phyloP scores from a whole-genome alignment of 2,888 invertebrate species.

The Microplitis deprimator region DNA sequence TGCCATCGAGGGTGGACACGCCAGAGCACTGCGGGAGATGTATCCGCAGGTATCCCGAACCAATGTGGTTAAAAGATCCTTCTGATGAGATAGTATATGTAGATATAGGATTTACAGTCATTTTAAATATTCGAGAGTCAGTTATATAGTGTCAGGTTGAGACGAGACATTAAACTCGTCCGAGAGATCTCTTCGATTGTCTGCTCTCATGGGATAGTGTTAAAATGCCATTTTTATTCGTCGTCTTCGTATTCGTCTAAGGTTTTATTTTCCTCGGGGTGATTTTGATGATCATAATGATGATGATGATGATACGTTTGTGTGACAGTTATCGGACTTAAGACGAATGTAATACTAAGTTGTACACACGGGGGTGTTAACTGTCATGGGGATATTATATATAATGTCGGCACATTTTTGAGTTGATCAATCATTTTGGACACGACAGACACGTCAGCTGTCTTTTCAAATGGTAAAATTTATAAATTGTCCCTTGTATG shows the following conservation, averaged over 20 bases:
- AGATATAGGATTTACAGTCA: conserved; percentile 42
- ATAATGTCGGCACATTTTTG: conserved; percentile 45
- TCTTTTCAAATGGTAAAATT: not conserved
- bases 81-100: conserved; percentile 21
- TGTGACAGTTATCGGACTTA: conserved; percentile 33
- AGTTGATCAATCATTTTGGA: conserved; percentile 41
- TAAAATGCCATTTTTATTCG: conserved; percentile 42
- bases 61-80: conserved; percentile 45
- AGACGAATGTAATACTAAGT: conserved; percentile 36
- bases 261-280: not conserved
- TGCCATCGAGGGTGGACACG: conserved; percentile 39
- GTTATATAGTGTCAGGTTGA: conserved; percentile 26
- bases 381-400: conserved; percentile 38
- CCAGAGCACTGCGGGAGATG: conserved; percentile 36
- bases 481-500: conserved; percentile 5
- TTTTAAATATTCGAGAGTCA: conserved; percentile 45
- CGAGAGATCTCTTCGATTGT: conserved; percentile 12
- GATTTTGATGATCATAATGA: not conserved
- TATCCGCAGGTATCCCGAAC: conserved; percentile 31
- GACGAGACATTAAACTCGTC: conserved; percentile 6
- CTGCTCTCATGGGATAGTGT: conserved; percentile 33
- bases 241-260: not conserved
- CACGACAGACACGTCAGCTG: conserved; percentile 5
- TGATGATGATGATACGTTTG: conserved; percentile 20
- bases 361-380: conserved; percentile 42